Conservation (phyloP, 1,140 invertebrate genomes). For the Ylistrum balloti region DNA sequence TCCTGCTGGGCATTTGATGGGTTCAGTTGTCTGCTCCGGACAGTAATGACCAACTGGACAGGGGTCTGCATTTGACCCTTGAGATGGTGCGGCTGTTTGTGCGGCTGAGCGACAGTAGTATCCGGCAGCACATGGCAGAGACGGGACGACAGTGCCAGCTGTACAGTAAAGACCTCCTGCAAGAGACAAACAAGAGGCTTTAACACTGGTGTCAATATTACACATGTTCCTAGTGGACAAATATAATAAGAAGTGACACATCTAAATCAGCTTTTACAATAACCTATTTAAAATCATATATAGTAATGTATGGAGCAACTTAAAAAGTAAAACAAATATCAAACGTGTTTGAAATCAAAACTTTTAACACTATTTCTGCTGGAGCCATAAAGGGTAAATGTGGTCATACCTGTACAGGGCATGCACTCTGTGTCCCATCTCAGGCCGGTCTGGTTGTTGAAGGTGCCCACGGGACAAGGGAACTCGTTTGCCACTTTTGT, state of each 20-base stretch:
- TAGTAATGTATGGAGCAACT: too few species aligned
- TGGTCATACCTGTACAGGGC: slow-evolving; percentile 71
- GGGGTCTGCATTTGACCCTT: slow-evolving; percentile 69
- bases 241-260: background rate
- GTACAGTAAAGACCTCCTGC: slow-evolving; percentile 79
- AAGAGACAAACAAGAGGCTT: background rate
- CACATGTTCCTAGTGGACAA: too few species aligned
- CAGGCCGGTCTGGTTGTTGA: slow-evolving; percentile 76
- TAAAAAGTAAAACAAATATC: too few species aligned
- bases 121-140: slow-evolving; percentile 73
- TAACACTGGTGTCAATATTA: background rate
- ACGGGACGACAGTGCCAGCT: slow-evolving; percentile 72
- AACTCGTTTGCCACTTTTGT: slow-evolving; percentile 70
- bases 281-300: too few species aligned
- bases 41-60: slow-evolving; percentile 80
- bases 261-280: too few species aligned
- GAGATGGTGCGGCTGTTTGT: slow-evolving; percentile 73
- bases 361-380: too few species aligned
- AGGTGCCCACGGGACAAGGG: slow-evolving; percentile 77
- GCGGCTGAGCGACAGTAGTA: slow-evolving; percentile 77
- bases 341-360: too few species aligned
- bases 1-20: slow-evolving; percentile 75
- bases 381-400: too few species aligned
- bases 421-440: slow-evolving; percentile 68
- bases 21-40: slow-evolving; percentile 77